Percentiles rank a stretch among this genome's conserved stretches.
phyloP scores from a whole-genome alignment of 1,140 invertebrate species.

The Lasioglossum albipes region DNA sequence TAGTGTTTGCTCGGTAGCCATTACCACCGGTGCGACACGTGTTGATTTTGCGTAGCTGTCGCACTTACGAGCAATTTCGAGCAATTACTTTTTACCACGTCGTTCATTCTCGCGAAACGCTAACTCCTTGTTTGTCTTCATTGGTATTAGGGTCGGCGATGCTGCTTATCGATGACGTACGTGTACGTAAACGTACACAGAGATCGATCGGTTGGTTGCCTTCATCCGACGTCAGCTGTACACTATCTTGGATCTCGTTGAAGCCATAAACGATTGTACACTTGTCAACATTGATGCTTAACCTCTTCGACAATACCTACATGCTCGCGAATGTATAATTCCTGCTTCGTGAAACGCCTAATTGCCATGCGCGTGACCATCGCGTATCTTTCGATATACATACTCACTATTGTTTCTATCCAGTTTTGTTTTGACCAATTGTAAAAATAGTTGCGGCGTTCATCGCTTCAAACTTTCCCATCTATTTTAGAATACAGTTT shows the following conservation, averaged over 20 bases:
- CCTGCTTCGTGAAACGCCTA: too few species aligned
- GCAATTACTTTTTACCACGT: constrained; percentile 62
- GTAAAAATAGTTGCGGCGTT: too few species aligned
- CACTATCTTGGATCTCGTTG: background rate
- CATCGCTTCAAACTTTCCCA: too few species aligned
- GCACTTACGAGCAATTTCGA: constrained; percentile 62
- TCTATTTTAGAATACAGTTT: too few species aligned
- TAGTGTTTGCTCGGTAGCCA: constrained; percentile 62
- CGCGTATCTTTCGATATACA: too few species aligned
- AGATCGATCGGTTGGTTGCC: background rate
- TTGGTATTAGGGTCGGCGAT: background rate
- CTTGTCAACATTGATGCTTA: background rate
- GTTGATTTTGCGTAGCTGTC: constrained; percentile 53
- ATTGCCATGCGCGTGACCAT: too few species aligned
- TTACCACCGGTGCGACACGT: constrained; percentile 47
- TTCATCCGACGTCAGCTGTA: background rate
- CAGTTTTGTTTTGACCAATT: too few species aligned
- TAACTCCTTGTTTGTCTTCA: constrained; percentile 31
- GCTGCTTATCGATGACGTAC: constrained; percentile 2
- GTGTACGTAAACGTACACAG: background rate
- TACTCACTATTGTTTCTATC: too few species aligned
- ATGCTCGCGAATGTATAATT: too few species aligned
- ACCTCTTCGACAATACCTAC: background rate
- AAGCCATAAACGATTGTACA: background rate
- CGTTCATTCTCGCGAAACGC: constrained; percentile 24